Base-by-base conservation (phyloP, 2,888 invertebrate genomes). In the Drosophila robusta region DNA sequence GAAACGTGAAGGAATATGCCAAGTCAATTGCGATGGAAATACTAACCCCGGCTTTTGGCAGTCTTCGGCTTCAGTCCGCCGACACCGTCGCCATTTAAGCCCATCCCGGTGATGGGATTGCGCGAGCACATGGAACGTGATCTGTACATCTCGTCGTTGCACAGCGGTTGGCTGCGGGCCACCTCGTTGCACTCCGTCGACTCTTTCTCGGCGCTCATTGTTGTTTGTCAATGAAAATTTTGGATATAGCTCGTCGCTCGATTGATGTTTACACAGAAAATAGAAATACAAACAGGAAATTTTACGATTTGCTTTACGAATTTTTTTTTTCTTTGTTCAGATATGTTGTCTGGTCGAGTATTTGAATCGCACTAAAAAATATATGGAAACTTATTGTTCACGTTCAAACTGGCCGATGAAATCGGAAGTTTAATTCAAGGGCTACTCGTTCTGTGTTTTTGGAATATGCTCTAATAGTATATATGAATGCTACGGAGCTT, bases 21-120 rank as follows among this genome's bases (percentile, higher is more conserved):
- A 6, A 5, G 5, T 14, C 3, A 1, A 18, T 7, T 4, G 7
- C n/a, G 3, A 0, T 18, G 11, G 11, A 8, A n/a, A 12, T 38
- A 4, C 68, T 18, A 6, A 71, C 73, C 57, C 22, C 77, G 42
- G 36, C 29, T 39, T 29, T 71, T 76, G 42, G 72, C 63, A 9
- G 11, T 32, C 45, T 55, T 76, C 11, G 72, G 72, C 72, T 76
- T 73, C 0, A 71, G 44, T 0, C 73, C 73, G 9, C 73, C 78
- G 26, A 73, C 78, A 0, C 73, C 73, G 45, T 73, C 73, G 1
- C 72, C 72, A 45, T 73, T 76, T 0, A 73, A 52, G 9, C 77
- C 77, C 26, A 52, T 71, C 12, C 77, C 73, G 9, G 73, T 73
- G 22, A 73, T 73, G 7, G 73, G 73, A 60, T 73, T 73, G 6